These are phyloP conservation scores for Australoheros scitulus DNA, from an alignment of 2,113 vertebrate species.

Conservation along the genomic window DNA sequence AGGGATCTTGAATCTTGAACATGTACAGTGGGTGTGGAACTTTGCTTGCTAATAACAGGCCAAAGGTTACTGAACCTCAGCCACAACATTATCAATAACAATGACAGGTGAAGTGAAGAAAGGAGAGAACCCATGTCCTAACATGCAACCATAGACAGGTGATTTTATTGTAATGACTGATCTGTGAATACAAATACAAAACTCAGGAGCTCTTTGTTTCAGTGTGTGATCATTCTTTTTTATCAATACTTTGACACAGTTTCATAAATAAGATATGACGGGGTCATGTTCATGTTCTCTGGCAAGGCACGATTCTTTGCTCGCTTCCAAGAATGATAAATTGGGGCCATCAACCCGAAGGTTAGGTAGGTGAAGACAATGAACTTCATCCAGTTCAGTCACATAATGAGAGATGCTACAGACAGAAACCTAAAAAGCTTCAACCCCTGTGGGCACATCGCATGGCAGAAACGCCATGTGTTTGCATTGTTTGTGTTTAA, in stretches of 20 bases:
- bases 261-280: slow-evolving; percentile 6
- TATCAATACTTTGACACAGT: slow-evolving; percentile 6
- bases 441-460: slow-evolving; percentile 36
- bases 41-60: not conserved
- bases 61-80: not conserved
- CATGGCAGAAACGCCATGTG: slow-evolving; percentile 51
- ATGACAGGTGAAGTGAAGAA: not conserved
- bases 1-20: not conserved
- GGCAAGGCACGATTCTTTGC: not conserved
- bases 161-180: not conserved
- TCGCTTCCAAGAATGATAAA: slow-evolving; percentile 31
- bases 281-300: not conserved
- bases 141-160: not conserved
- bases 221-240: not conserved
- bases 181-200: not conserved
- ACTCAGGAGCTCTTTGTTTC: not conserved
- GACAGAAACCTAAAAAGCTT: slow-evolving; percentile 44
- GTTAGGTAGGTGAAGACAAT: slow-evolving; percentile 16
- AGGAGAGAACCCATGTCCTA: not conserved
- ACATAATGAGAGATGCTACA: slow-evolving; percentile 17
- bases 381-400: slow-evolving; percentile 35
- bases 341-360: slow-evolving; percentile 4
- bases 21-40: not conserved
- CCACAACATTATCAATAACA: not conserved
- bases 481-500: slow-evolving; percentile 70